Evolutionary conservation across 2,113 vertebrate species (phyloP), one percentile per base, ranked within the genome.

Genomic region (Chascanopsetta lugubris): DNA sequence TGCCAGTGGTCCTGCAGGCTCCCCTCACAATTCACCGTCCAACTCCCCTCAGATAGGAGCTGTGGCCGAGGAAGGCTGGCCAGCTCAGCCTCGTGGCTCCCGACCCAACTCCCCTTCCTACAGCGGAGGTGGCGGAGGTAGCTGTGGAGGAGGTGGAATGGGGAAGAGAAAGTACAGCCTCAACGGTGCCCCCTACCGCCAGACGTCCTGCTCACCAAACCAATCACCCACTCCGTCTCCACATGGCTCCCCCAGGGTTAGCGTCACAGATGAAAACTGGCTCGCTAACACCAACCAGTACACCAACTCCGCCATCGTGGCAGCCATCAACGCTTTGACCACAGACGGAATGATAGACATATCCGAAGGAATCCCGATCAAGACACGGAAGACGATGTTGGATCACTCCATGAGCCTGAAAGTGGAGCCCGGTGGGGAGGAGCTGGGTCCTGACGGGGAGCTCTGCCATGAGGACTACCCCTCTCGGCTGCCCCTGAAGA

Each of bases 311-410:
- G 97, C 97, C 69, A 99, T 98, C 0, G 96, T 98, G 0, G 97
- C 95, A 0, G 97, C 97, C 88, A 99, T 99, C 86, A 99, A 98
- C 0, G 97, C 97, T 15, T 94, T 99, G 22, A 97, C 95, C 90
- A 99, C 97, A 0, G 97, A 99, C 69, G 89, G 95, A 79, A 86
- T 94, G 50, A 90, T 95, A 1, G 96, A 98, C 63, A 91, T 97
- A 88, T 93, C 91, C 0, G 96, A 95, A 0, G 96, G 95, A 1
- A 94, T 99, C 79, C 97, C 97, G 4, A 69, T 95, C 75, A 99
- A 99, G 88, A 93, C 96, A 0, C 92, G 97, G 47, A 96, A 94
- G 90, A 98, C 96, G 0, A 89, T 93, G 66, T 77, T 94, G 18
- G 95, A 98, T 78, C 95, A 94, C 66, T 87, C 92, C 3, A 92